Evolutionary conservation across 53 echinoderm and acorn worm species (phyloP).

Genomic region (Echinarachnius parma): DNA sequence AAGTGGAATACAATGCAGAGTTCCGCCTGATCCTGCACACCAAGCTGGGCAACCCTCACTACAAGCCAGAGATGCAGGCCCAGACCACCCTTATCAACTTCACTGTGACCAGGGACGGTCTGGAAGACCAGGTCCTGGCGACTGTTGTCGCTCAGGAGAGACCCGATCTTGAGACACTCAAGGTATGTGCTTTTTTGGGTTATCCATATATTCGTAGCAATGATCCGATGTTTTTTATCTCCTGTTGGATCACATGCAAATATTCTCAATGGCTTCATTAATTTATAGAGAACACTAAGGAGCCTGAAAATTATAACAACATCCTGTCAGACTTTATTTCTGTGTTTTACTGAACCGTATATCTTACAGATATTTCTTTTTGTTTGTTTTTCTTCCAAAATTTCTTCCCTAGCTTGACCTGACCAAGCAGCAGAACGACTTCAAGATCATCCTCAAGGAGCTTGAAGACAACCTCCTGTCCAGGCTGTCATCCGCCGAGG

Average conservation of each 20-base stretch:
- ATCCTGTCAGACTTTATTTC: not conserved
- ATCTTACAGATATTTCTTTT: not conserved
- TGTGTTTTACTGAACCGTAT: not conserved
- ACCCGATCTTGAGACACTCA: conserved; percentile 91
- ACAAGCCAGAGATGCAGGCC: conserved; percentile 99
- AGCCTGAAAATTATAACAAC: too few relatives aligned
- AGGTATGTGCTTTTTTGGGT: conserved; percentile 50
- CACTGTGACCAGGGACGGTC: conserved; percentile 94
- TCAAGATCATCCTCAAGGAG: conserved; percentile 98
- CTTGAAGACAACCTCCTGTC: conserved; percentile 97
- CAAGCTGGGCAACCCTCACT: conserved; percentile 98
- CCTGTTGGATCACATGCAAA: too few relatives aligned
- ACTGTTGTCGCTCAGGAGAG: conserved; percentile 94
- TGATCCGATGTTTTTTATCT: too few relatives aligned
- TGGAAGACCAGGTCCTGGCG: conserved; percentile 97
- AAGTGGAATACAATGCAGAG: conserved; percentile 92
- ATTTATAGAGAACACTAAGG: too few relatives aligned
- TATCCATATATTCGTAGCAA: too few relatives aligned
- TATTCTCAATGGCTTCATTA: too few relatives aligned
- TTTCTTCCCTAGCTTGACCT: conserved; percentile 65
- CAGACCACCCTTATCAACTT: conserved; percentile 99
- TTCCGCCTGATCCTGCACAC: conserved; percentile 98
- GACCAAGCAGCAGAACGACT: conserved; percentile 99
- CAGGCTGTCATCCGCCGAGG: conserved; percentile 96
- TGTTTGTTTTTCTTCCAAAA: too few relatives aligned